Conservation (phyloP, 2,888 invertebrate genomes). For the Dicyrtomina minuta region DNA sequence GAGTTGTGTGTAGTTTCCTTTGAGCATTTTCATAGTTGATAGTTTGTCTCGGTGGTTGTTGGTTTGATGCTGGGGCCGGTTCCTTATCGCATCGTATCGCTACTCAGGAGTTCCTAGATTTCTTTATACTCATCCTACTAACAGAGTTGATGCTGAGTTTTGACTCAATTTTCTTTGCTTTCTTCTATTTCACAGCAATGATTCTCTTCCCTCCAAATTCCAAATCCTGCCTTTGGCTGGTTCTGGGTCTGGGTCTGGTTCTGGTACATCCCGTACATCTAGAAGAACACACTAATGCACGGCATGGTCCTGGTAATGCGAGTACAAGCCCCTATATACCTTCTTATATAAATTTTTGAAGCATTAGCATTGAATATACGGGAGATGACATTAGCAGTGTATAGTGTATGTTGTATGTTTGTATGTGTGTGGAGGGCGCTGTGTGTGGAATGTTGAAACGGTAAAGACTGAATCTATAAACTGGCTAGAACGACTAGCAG, state of each 20-base stretch:
- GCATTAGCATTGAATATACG: too few species aligned
- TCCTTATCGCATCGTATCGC: conserved; percentile 1
- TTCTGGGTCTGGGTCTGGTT: not conserved
- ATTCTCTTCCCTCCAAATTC: too few species aligned
- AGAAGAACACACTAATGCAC: not conserved
- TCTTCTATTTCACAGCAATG: conserved; percentile 4
- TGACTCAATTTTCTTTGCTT: conserved; percentile 25
- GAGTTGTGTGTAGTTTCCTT: conserved; percentile 22
- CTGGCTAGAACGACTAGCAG: too few species aligned
- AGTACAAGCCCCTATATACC: not conserved
- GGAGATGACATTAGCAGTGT: too few species aligned
- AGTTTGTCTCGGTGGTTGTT: too few species aligned
- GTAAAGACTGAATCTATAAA: too few species aligned
- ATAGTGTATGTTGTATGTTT: too few species aligned
- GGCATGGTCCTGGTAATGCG: not conserved
- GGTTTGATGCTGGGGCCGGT: too few species aligned
- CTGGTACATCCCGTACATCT: not conserved
- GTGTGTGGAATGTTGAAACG: too few species aligned
- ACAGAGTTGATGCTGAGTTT: conserved; percentile 19
- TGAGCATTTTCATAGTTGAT: conserved; percentile 22
- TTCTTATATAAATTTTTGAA: not conserved
- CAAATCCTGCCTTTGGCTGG: conserved; percentile 4
- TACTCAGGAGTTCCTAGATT: not conserved
- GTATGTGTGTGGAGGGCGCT: too few species aligned
- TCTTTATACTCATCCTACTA: not conserved